Evolutionary conservation across 2,113 vertebrate species (phyloP), one percentile per base, ranked within the genome.

Genomic region (Typhlomys cinereus): DNA sequence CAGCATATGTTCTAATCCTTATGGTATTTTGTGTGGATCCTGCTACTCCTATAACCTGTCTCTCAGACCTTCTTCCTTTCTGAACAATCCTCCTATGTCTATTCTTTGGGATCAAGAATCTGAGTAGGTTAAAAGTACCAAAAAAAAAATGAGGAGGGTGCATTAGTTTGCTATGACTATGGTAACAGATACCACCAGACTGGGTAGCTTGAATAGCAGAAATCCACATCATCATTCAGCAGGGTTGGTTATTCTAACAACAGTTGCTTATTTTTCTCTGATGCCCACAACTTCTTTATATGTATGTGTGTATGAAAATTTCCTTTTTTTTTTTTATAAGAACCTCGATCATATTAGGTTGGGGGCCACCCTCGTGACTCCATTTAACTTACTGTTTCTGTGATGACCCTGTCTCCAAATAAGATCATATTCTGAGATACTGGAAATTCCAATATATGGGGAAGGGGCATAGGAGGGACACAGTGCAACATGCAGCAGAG

Each of bases 101-200:
- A n/a, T 87, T 93, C 74, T 74, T 80, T 88, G 83, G 64, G 88
- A 95, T 92, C 83, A 52, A 62, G 88, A 69, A 5, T 9, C 67
- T n/a, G 8, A 15, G 21, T 4, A 75, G 14, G 5, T 41, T 39
- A 67, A 29, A 34, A 14, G 57, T 10, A 2, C 29, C 14, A 17
- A 70, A 31, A 61, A 59, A 48, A 39, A n/a, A 69, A 64, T 10
- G 50, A 71, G 82, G 34, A 13, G 15, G 4, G 10, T 64, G 5
- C 50, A 34, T 66, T 61, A 31, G 64, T 93, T 73, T 41, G 6
- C 14, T 57, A 17, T 67, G 44, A 27, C 48, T 67, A 14, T 34
- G 4, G 8, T 34, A 82, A 15, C 61, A 36, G 7, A 29, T 61
- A 83, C 34, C 23, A 29, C 4, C n/a, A 2, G 31, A 29, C 6